phyloP scores from a whole-genome alignment of 2,888 invertebrate species.

The Thera britannica region DNA sequence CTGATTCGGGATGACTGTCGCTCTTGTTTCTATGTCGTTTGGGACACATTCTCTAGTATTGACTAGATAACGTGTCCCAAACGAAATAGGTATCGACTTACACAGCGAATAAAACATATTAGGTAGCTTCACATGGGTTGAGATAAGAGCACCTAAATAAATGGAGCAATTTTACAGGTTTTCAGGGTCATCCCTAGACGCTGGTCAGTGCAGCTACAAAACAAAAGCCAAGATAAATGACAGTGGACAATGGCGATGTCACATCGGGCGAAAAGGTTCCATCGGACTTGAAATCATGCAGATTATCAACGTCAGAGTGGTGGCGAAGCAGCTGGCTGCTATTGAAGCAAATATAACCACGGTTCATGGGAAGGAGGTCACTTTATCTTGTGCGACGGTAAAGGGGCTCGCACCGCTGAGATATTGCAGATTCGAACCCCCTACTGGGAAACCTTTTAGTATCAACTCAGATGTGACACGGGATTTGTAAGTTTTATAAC shows the following conservation, averaged over 20 bases:
- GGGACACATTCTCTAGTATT: no score
- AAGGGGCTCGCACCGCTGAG: slow-evolving; percentile 63
- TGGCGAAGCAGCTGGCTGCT: slow-evolving; percentile 70
- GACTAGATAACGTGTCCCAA: no score
- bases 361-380: slow-evolving; percentile 60
- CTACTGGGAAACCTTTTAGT: slow-evolving; percentile 72
- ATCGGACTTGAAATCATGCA: slow-evolving; percentile 65
- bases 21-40: no score
- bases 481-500: slow-evolving; percentile 59
- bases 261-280: slow-evolving; percentile 64
- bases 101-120: no score
- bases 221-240: slow-evolving; percentile 60
- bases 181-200: slow-evolving; percentile 61
- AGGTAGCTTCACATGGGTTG: no score
- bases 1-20: no score
- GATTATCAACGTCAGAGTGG: slow-evolving; percentile 64
- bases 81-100: no score
- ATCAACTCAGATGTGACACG: slow-evolving; percentile 67
- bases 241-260: slow-evolving; percentile 77
- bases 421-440: slow-evolving; percentile 81
- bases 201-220: slow-evolving; percentile 70
- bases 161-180: slow-evolving; percentile 52
- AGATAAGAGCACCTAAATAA: neutral
- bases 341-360: slow-evolving; percentile 59
- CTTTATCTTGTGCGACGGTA: slow-evolving; percentile 71